Percentiles rank a stretch among this genome's conserved stretches.
Conservation (phyloP, 2,797 vertebrate genomes). For the Chaetophractus vellerosus region DNA sequence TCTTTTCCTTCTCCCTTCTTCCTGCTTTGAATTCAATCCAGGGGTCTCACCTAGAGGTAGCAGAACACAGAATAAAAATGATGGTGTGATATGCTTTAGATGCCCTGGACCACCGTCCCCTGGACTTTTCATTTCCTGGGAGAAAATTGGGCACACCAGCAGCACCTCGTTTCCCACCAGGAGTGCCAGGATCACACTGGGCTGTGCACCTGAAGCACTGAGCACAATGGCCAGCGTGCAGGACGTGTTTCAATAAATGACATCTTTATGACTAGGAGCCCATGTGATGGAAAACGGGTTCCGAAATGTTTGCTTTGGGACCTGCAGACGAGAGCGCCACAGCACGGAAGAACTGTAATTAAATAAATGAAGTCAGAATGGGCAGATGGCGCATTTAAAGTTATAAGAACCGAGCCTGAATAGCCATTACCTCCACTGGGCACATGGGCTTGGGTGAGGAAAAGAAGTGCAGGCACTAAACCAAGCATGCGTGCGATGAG, state of each 20-base stretch:
- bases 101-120: no score
- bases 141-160: not conserved
- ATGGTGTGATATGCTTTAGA: no score
- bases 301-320: not conserved
- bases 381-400: not conserved
- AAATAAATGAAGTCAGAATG: conserved; percentile 12
- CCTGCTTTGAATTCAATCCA: not conserved
- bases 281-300: not conserved
- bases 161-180: not conserved
- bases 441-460: not conserved
- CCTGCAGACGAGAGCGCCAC: not conserved
- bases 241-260: not conserved
- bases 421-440: rapidly evolving
- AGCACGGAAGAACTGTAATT: not conserved
- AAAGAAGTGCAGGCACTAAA: not conserved
- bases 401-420: not conserved
- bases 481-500: rapidly evolving
- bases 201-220: not conserved
- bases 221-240: not conserved
- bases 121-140: not conserved
- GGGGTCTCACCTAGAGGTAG: not conserved
- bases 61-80: no score
- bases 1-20: not conserved
- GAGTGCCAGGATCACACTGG: no score
- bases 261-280: not conserved